Base-by-base conservation (phyloP, 2,888 invertebrate genomes). In the Mongoloraphidia duomilia region DNA sequence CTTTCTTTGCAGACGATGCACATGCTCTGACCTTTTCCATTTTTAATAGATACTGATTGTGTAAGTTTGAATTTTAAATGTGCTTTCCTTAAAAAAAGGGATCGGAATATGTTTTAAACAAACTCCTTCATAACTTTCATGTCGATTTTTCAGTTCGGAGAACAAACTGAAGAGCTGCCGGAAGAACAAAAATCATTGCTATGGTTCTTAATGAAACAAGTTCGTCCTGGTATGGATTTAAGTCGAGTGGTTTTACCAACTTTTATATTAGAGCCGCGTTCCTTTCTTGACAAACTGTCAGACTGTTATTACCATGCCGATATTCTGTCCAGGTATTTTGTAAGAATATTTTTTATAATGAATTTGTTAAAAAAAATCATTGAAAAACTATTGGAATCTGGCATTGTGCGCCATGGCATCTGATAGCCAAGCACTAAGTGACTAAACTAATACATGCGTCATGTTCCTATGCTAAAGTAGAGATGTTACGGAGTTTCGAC, bases 261-360 rank as follows among this genome's bases (percentile, higher is more conserved):
- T 0, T 94, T 94, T 65, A 94, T 95, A 49, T 69, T 95, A 56
- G 94, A 95, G 64, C 92, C 94, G 1, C 73, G 94, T 42, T 94
- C 93, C 0, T 93, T 95, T 67, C 73, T 95, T 39, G 94, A 95
- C 67, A 94, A 94, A 67, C 73, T 94, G 1, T 82, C 90, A 0
- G 94, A 94, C 66, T 92, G 89, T 47, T 93, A 95, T 67, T 95
- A 92, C 64, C 95, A 95, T 61, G 88, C 90, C 1, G 92, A 95
- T 66, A 76, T 93, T 53, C 69, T 95, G 47, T 77, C 86, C 34
- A 80, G 79, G 93, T 93, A 67, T 70, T 72, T 69, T 54, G 52
- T 52, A 11, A 36, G 12, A 10, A 41, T 9, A 41, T 14, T 38
- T 41, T 41, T 17, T 14, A 11, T 2, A n/a, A 11, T 26, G 26